Conservation (phyloP, 2,797 vertebrate species). For the Picus viridis region DNA sequence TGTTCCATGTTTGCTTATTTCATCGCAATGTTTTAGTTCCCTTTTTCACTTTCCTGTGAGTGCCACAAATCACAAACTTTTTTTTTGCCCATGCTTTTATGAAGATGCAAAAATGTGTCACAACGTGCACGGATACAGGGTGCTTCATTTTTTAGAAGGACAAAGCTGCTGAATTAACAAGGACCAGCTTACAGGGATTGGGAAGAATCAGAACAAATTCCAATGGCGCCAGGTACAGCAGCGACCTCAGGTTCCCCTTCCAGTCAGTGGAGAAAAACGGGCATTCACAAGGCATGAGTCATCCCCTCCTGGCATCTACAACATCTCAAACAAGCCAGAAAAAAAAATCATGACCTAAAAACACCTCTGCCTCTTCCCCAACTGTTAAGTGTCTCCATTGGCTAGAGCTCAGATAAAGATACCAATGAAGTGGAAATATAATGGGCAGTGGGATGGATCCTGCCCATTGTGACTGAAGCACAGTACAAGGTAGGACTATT, state of each 20-base stretch:
- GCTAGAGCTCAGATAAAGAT: background rate
- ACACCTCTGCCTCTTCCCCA: background rate
- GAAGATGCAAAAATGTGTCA: background rate
- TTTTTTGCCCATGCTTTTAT: background rate
- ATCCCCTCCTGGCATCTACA: background rate
- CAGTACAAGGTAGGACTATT: background rate
- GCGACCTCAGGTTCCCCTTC: background rate
- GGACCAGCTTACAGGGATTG: background rate
- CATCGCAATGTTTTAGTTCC: background rate
- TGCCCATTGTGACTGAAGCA: background rate
- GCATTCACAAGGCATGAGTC: background rate
- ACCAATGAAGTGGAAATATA: background rate
- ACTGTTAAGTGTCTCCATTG: background rate
- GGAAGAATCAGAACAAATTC: background rate
- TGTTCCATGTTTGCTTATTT: background rate
- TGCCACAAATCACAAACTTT: background rate
- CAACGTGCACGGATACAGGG: background rate
- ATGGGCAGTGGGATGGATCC: background rate
- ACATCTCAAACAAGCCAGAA: background rate
- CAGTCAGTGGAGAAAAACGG: background rate
- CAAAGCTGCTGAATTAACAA: background rate
- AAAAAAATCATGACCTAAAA: background rate
- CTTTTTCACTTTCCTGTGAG: background rate
- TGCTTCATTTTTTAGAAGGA: background rate
- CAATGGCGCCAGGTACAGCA: background rate